Percentiles rank a stretch among this genome's conserved stretches.
Conservation (phyloP, 2,888 invertebrate species). For the Cephonodes hylas region DNA sequence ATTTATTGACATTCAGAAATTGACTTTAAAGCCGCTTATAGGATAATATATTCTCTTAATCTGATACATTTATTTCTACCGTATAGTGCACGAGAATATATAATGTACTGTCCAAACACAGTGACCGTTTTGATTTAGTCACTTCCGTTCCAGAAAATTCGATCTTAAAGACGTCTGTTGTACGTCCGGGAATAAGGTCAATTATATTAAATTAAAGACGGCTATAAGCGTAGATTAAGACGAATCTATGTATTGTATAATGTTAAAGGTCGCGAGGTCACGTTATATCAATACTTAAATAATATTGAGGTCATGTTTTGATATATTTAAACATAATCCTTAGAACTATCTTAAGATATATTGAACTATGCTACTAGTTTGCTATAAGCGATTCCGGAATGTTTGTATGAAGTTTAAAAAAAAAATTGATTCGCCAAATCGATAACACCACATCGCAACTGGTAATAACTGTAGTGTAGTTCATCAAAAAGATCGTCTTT, state of each 20-base stretch:
- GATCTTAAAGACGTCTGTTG: slow-evolving; percentile 2
- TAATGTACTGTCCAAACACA: neutral
- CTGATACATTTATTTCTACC: neutral
- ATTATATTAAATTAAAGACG: neutral
- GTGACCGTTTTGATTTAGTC: neutral
- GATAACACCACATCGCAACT: no score
- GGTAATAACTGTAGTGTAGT: no score
- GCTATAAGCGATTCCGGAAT: no score
- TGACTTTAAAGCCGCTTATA: no score
- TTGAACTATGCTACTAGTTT: no score
- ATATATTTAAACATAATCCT: no score
- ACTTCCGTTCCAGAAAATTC: slow-evolving; percentile 3
- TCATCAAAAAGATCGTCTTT: no score
- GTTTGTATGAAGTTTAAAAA: no score
- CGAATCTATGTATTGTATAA: neutral
- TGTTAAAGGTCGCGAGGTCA: neutral
- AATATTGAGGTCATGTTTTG: no score
- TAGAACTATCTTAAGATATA: no score
- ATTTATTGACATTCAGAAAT: no score
- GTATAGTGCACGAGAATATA: neutral
- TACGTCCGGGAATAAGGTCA: neutral
- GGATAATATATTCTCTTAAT: neutral
- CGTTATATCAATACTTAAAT: neutral
- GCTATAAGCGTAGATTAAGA: neutral
- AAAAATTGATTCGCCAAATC: no score